Base-by-base conservation (phyloP, 2,797 vertebrate genomes). In the Bufotes viridis region DNA sequence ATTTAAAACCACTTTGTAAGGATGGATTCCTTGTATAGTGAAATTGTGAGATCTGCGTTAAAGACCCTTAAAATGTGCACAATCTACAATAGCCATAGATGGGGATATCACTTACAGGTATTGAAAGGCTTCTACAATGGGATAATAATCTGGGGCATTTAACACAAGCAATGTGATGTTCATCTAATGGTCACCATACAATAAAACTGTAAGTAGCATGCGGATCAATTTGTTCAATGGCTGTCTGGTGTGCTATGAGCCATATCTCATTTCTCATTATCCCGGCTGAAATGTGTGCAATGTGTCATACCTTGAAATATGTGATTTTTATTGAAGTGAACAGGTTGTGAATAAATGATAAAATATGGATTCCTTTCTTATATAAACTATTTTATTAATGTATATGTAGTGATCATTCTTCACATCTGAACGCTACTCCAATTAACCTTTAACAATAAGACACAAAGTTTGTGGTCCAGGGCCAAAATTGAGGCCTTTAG, bases 201-300 rank as follows among this genome's bases (percentile, higher is more conserved):
- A 78, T 85, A 78, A 53, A 65, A 57, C n/a, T 24, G 83, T 76
- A n/a, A 65, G 58, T 75, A 78, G 55, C 22, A 5, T 18, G 20
- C 72, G 34, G 82, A 84, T 84, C 67, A 74, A 84, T 84, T 42
- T 78, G 83, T 65, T 85, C 72, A 85, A 75, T 85, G 57, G 76
- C 53, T 53, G 58, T 60, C 24, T 24, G 49, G n/a, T 26, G 84
- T 53, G 53, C 81, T 72, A 85, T 53, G 60, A 85, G 60, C 74
- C 74, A 78, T 80, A 80, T 60, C 78, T 61, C 78, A 61, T 72
- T 83, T 70, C 63, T 69, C 53, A 72, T 83, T 34, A 83, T 72
- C 81, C 24, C 13, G 75, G 75, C 55, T n/a, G n/a, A 78, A 78
- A 78, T 5, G 22, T 70, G 51, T 82, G 65, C 24, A 70, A 55